Evolutionary conservation across 2,888 invertebrate species (phyloP).

Genomic region (Proisotoma minuta): DNA sequence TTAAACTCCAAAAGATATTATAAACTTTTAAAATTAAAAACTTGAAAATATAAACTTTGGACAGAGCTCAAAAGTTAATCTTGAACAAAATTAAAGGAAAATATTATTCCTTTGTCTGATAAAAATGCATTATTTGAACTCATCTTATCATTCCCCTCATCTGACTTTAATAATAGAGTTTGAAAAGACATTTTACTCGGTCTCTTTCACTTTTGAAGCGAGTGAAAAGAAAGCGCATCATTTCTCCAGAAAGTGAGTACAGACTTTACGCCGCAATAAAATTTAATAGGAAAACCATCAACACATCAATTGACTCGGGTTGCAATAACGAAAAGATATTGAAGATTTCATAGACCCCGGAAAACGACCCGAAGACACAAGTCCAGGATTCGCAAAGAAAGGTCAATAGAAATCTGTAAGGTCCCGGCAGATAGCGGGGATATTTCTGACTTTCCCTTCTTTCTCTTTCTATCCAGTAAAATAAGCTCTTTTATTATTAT

Average conservation of each 20-base stretch:
- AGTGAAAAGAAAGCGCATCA: neutral
- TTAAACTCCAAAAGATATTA: too few species aligned
- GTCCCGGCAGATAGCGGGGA: neutral
- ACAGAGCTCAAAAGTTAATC: too few species aligned
- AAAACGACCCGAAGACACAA: neutral
- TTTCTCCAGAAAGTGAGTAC: neutral
- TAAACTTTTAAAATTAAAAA: too few species aligned
- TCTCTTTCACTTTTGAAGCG: neutral
- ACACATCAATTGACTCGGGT: neutral
- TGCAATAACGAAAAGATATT: neutral
- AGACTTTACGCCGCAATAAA: neutral
- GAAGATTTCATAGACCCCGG: neutral
- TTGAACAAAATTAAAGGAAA: too few species aligned
- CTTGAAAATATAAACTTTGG: too few species aligned
- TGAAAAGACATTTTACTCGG: neutral
- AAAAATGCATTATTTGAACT: too few species aligned
- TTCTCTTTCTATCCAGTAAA: neutral
- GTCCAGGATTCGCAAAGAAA: neutral
- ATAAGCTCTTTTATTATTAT: neutral
- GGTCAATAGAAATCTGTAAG: neutral
- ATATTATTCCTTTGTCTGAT: too few species aligned
- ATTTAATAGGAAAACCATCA: conserved; percentile 2
- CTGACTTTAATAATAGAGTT: too few species aligned
- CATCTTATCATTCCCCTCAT: too few species aligned
- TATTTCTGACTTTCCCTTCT: neutral